A percentile compares a stretch with the other conserved stretches of the same genome.
Evolutionary conservation across 2,797 vertebrate species (phyloP).

Genomic region (Sarcophilus harrisii): DNA sequence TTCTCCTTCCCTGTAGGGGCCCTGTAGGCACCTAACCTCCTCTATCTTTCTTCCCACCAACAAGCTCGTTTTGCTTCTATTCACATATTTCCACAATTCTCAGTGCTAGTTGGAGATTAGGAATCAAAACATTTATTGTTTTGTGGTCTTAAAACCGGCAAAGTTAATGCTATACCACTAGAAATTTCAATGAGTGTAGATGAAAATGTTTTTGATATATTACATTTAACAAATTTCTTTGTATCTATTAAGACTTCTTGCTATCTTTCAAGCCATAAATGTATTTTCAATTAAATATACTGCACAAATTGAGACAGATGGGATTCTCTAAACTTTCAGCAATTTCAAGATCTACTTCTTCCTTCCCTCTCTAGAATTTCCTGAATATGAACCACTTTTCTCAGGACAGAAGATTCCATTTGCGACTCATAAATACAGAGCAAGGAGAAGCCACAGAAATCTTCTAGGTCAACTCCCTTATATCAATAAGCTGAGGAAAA

Average conservation of each 20-base stretch:
- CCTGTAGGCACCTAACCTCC: slow-evolving; percentile 21
- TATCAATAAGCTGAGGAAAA: neutral
- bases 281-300: slow-evolving; percentile 31
- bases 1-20: neutral
- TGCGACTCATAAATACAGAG: neutral
- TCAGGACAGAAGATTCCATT: slow-evolving; percentile 40
- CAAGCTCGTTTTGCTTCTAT: slow-evolving; percentile 26
- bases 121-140: slow-evolving; percentile 48
- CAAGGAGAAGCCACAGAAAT: neutral
- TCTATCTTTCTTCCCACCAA: slow-evolving; percentile 53
- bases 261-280: slow-evolving; percentile 41
- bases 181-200: slow-evolving; percentile 40
- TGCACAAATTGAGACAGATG: slow-evolving; percentile 10
- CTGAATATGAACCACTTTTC: neutral
- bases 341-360: neutral
- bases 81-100: slow-evolving; percentile 49
- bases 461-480: neutral
- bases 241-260: slow-evolving; percentile 40
- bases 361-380: slow-evolving; percentile 26
- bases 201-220: slow-evolving; percentile 37
- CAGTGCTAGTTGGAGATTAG: slow-evolving; percentile 33
- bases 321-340: slow-evolving; percentile 28
- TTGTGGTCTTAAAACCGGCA: slow-evolving; percentile 45
- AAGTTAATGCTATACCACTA: slow-evolving; percentile 49
- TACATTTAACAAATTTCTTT: slow-evolving; percentile 47